phyloP scores from a whole-genome alignment of 2,113 vertebrate genomes.

The Oryzias curvinotus region DNA sequence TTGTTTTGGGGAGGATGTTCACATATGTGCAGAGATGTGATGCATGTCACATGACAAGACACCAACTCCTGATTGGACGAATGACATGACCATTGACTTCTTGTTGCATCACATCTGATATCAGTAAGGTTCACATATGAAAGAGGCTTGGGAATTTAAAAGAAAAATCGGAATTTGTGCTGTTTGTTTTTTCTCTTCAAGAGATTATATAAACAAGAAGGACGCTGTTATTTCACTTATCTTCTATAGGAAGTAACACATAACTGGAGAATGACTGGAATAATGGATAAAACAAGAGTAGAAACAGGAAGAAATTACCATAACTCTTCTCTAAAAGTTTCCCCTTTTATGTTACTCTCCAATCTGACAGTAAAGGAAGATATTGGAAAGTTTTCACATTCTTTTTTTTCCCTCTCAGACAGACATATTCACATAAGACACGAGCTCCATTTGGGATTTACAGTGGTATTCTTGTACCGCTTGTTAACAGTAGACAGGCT shows the following conservation, averaged over 20 bases:
- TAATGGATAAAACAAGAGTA: neutral
- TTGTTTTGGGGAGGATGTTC: no score
- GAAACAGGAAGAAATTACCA: conserved; percentile 1
- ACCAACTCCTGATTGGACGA: neutral
- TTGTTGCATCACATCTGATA: neutral
- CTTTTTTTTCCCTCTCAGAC: conserved; percentile 6
- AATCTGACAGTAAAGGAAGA: conserved; percentile 7
- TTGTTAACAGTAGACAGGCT: conserved; percentile 20
- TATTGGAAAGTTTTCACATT: neutral
- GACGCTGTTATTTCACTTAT: no score
- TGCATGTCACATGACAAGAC: no score
- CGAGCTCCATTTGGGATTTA: conserved; percentile 12
- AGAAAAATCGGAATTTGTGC: no score
- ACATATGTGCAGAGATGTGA: no score
- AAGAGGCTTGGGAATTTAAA: no score
- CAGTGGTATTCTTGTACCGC: conserved; percentile 26
- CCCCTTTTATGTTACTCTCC: conserved; percentile 12
- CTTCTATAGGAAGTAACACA: no score
- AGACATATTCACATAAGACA: neutral
- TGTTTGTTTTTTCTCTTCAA: no score
- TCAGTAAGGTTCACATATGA: no score
- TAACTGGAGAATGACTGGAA: neutral
- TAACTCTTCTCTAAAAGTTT: conserved; percentile 8
- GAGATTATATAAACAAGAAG: no score
- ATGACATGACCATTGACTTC: neutral